Conservation (phyloP, 2,888 invertebrate genomes). For the Pollenia amentaria region DNA sequence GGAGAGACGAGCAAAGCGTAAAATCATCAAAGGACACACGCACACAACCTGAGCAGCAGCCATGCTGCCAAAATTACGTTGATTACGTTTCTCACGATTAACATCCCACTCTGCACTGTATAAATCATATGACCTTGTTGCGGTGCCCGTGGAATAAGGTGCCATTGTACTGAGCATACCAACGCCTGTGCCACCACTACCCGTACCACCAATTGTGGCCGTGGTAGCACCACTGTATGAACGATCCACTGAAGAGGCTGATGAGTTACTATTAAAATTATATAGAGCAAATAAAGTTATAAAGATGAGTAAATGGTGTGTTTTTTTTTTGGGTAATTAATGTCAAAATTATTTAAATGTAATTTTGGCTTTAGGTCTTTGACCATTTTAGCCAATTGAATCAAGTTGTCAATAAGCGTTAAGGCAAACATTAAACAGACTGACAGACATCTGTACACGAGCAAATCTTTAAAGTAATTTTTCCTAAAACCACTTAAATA, state of each 20-base stretch:
- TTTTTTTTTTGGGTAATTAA: slow-evolving; percentile 21
- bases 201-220: slow-evolving; percentile 72
- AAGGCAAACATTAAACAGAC: neutral
- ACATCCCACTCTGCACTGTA: slow-evolving; percentile 87
- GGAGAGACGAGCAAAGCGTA: slow-evolving; percentile 87
- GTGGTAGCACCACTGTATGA: slow-evolving; percentile 78
- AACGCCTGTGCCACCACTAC: slow-evolving; percentile 35
- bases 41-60: slow-evolving; percentile 88
- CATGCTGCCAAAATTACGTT: slow-evolving; percentile 89
- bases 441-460: too few species aligned
- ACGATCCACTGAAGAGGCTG: slow-evolving; percentile 81
- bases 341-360: slow-evolving; percentile 7
- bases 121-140: slow-evolving; percentile 84
- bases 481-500: slow-evolving; percentile 6
- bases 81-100: slow-evolving; percentile 88
- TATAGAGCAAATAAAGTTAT: slow-evolving; percentile 35
- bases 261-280: slow-evolving; percentile 80
- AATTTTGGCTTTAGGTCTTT: slow-evolving; percentile 12
- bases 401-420: slow-evolving; percentile 43
- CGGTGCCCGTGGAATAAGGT: slow-evolving; percentile 69
- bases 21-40: slow-evolving; percentile 88
- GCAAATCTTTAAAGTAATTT: slow-evolving; percentile 5
- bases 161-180: slow-evolving; percentile 56
- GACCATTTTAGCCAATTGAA: slow-evolving; percentile 35
- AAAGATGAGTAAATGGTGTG: slow-evolving; percentile 32